Base-by-base conservation (phyloP, 2,888 invertebrate genomes). In the Drosophila eohydei region DNA sequence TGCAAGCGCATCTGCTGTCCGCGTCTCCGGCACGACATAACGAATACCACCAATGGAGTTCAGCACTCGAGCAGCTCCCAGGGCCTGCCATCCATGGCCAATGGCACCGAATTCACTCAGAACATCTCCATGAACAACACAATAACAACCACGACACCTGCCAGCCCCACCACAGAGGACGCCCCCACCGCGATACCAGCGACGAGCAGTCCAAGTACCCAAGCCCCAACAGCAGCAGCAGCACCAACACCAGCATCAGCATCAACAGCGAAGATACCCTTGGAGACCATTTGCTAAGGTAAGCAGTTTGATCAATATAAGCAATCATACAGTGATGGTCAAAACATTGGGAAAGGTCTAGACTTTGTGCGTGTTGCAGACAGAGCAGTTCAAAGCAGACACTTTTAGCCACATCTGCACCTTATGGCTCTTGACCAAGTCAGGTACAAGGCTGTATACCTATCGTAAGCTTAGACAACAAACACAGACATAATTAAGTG, bases 1-100 rank as follows among this genome's bases (percentile, higher is more conserved):
- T 93, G 95, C 38, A 95, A 95, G 90, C 93, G 95, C 65, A 93
- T 95, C 78, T 95, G 95, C 93, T 95, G 95, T 85, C 94, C 94
- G 78, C 93, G 94, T 73, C 93, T 94, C 67, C 93, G 94, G 36
- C 93, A 94, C 76, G 93, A 94, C 74, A 94, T 94, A 80, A 92
- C 93, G 59, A 93, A 92, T 75, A 94, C 94, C 28, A 95, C 95
- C 60, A 95, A 95, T 71, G 95, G 95, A 2, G 95, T 95, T 71
- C 94, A 95, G 91, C 95, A 95, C 92, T 96, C 96, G 67, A 95
- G 95, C 64, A 95, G 95, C 80, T 96, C 96, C 70, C 96, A 97
- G 93, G 97, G 96, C 69, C 94, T 96, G 92, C 97, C 97, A 62
- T 97, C 97, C 41, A 95, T 96, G 94, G 96, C 85, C 43, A 83